Conservation (phyloP, 92 coral and sea anemone species). For the Paramuricea clavata region DNA sequence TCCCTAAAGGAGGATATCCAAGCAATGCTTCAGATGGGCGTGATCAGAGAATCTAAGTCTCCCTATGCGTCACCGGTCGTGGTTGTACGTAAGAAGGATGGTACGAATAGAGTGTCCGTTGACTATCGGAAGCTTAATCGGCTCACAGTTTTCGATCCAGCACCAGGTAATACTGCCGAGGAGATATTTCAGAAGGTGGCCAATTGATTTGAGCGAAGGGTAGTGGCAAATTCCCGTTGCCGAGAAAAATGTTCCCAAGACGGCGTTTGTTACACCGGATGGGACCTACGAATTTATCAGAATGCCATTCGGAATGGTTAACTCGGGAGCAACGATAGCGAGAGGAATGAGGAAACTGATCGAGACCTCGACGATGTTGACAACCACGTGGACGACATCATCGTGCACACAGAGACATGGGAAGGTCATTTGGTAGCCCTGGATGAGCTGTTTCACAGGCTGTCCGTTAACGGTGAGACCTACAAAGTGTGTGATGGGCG, state of each 20-base stretch:
- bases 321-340: conserved; percentile 58
- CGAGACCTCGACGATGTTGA: neutral
- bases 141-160: conserved; percentile 61
- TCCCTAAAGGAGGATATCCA: conserved; percentile 51
- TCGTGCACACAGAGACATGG: conserved; percentile 22
- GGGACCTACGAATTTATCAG: conserved; percentile 46
- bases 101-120: conserved; percentile 58
- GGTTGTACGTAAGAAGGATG: conserved; percentile 64
- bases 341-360: conserved; percentile 60
- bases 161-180: conserved; percentile 52
- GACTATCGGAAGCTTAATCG: conserved; percentile 64
- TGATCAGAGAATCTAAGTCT: conserved; percentile 60
- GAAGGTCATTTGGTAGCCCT: conserved; percentile 38
- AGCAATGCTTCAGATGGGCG: conserved; percentile 66
- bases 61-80: conserved; percentile 66
- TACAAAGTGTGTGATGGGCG: conserved; percentile 44
- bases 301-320: conserved; percentile 61
- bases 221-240: conserved; percentile 61
- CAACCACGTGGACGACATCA: neutral
- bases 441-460: neutral
- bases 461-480: conserved; percentile 34
- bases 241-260: conserved; percentile 24
- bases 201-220: conserved; percentile 43
- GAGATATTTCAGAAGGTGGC: conserved; percentile 50
- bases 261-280: conserved; percentile 49